Conservation (phyloP, 2,888 invertebrate genomes). For the Chymomyza amoena region DNA sequence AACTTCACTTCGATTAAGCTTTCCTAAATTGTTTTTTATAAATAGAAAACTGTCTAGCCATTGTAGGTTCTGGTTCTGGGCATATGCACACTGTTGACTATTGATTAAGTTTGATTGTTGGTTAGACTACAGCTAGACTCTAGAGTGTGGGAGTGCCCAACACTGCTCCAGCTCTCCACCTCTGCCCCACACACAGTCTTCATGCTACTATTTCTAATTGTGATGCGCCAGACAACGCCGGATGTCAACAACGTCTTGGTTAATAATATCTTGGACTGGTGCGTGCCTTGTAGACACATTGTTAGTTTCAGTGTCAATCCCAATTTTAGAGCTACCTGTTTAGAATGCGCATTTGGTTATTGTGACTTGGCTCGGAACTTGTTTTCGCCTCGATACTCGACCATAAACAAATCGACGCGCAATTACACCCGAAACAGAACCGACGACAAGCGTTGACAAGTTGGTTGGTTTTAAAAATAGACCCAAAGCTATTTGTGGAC, state of each 20-base stretch:
- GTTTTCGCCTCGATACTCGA: constrained; percentile 33
- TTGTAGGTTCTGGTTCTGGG: constrained; percentile 13
- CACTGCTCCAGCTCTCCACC: neutral
- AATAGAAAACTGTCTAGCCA: constrained; percentile 34
- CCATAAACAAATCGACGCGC: constrained; percentile 63
- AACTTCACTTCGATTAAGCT: neutral
- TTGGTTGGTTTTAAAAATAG: constrained; percentile 37
- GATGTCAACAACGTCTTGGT: constrained; percentile 52
- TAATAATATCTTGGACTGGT: constrained; percentile 25
- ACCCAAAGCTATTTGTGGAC: constrained; percentile 2
- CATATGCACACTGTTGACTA: constrained; percentile 11
- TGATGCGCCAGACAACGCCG: constrained; percentile 59
- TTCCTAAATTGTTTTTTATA: constrained; percentile 22
- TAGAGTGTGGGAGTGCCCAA: constrained; percentile 26
- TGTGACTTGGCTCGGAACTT: constrained; percentile 26
- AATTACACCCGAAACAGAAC: constrained; percentile 55
- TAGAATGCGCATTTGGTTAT: constrained; percentile 62
- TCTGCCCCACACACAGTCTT: neutral
- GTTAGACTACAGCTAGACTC: constrained; percentile 19
- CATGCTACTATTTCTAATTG: constrained; percentile 53
- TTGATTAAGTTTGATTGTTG: constrained; percentile 9
- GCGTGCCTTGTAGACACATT: constrained; percentile 58
- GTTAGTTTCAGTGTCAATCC: constrained; percentile 47
- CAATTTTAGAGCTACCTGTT: constrained; percentile 40
- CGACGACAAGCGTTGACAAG: constrained; percentile 45